A percentile compares a stretch with the other conserved stretches of the same genome.
Evolutionary conservation across 2,888 invertebrate genomes (phyloP).

Genomic region (Andrena praecox): DNA sequence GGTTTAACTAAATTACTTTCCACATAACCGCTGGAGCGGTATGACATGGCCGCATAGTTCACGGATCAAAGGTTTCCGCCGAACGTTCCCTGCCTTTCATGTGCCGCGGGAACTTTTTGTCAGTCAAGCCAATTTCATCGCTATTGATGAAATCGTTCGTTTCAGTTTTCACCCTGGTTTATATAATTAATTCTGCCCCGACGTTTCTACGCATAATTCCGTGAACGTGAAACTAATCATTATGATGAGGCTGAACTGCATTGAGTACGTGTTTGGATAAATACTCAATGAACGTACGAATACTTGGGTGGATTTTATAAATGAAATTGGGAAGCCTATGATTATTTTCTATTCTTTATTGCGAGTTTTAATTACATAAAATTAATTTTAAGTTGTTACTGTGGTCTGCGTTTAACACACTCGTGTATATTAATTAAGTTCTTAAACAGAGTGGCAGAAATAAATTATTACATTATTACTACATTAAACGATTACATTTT

Average conservation of each 20-base stretch:
- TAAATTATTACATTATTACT: too few species aligned
- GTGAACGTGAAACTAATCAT: background rate
- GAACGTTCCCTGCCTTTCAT: constrained; percentile 70
- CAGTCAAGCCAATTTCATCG: constrained; percentile 58
- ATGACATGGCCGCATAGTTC: constrained; percentile 75
- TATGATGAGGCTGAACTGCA: background rate
- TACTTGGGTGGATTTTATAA: too few species aligned
- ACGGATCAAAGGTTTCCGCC: constrained; percentile 73
- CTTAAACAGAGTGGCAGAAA: too few species aligned
- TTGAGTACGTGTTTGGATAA: too few species aligned
- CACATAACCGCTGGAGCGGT: constrained; percentile 71
- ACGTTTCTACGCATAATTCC: background rate
- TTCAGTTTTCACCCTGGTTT: constrained; percentile 45
- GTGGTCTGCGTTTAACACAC: too few species aligned
- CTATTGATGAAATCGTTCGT: constrained; percentile 60
- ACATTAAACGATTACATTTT: too few species aligned
- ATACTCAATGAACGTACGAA: too few species aligned
- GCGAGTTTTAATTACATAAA: too few species aligned
- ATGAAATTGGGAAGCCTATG: too few species aligned
- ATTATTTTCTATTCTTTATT: too few species aligned
- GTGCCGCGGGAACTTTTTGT: constrained; percentile 53
- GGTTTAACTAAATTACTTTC: constrained; percentile 77
- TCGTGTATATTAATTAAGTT: too few species aligned
- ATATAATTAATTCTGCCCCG: constrained; percentile 28
- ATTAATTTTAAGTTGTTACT: too few species aligned